These are phyloP conservation scores for Lasioglossum figueresi DNA, from an alignment of 2,888 invertebrate genomes.

Conservation along the genomic window DNA sequence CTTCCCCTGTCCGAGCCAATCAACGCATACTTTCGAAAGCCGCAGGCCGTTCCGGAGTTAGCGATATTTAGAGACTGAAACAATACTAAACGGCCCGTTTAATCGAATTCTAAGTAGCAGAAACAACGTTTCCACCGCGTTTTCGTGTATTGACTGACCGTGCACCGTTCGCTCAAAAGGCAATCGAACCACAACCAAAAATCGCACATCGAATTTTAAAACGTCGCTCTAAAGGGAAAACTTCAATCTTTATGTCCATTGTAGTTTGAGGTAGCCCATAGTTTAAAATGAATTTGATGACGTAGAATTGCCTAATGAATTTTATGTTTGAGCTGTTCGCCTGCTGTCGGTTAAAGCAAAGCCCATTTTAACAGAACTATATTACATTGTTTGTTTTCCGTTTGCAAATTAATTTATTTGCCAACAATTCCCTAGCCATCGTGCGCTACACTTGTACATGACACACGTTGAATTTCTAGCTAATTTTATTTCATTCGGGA, in stretches of 20 bases:
- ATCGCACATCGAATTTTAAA: background rate
- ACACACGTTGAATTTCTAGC: background rate
- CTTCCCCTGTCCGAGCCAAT: background rate
- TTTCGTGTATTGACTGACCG: no score
- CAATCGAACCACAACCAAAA: background rate
- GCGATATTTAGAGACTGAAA: conserved; percentile 1
- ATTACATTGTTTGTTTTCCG: background rate
- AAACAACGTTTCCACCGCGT: background rate
- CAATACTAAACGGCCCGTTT: background rate
- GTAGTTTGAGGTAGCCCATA: background rate
- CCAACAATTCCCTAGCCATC: background rate
- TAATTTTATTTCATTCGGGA: background rate
- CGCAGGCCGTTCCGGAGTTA: background rate
- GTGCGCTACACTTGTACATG: background rate
- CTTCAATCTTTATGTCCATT: background rate
- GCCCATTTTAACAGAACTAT: background rate
- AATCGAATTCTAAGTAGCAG: background rate
- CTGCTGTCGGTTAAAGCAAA: background rate
- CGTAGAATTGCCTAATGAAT: background rate
- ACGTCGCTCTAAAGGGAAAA: background rate
- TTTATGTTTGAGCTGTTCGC: background rate
- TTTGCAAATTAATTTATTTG: background rate
- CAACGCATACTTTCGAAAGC: background rate
- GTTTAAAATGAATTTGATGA: background rate
- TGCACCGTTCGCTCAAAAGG: background rate